Conservation (phyloP, 2,888 invertebrate genomes). For the Folsomia candida region DNA sequence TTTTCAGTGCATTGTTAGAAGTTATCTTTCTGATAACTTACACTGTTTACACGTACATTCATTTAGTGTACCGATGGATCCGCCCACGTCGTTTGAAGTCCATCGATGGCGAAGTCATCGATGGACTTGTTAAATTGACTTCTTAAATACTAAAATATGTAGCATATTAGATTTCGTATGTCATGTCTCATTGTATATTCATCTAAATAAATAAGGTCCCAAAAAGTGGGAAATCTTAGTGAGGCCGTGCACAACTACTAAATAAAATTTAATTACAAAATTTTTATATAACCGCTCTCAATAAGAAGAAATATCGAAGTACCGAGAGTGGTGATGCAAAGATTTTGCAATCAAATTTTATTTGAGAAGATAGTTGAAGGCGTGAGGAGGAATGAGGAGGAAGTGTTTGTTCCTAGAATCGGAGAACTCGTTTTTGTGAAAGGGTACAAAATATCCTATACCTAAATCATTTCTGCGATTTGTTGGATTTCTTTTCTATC, state of each 20-base stretch:
- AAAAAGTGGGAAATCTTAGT: too few species aligned
- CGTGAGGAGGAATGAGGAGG: constrained; percentile 29
- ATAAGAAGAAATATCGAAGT: constrained; percentile 55
- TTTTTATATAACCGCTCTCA: constrained; percentile 62
- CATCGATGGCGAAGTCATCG: constrained; percentile 35
- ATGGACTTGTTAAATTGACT: too few species aligned
- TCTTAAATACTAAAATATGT: too few species aligned
- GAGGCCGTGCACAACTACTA: too few species aligned
- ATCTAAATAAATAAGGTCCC: too few species aligned
- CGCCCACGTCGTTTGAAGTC: constrained; percentile 28
- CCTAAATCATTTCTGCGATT: too few species aligned
- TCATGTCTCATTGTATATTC: too few species aligned
- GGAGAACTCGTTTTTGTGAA: constrained; percentile 7
- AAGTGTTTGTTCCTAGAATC: constrained; percentile 26
- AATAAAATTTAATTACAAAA: constrained; percentile 59
- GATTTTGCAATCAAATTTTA: too few species aligned
- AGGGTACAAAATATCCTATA: background rate
- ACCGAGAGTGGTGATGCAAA: background rate
- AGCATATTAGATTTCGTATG: too few species aligned
- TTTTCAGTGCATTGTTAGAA: background rate
- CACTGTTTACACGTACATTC: constrained; percentile 21
- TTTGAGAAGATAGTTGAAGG: constrained; percentile 31
- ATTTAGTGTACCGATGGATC: constrained; percentile 21
- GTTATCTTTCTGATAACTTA: constrained; percentile 9
- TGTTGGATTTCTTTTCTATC: background rate